Conservation (phyloP, 2,888 invertebrate species). For the Calameuta pallipes region DNA sequence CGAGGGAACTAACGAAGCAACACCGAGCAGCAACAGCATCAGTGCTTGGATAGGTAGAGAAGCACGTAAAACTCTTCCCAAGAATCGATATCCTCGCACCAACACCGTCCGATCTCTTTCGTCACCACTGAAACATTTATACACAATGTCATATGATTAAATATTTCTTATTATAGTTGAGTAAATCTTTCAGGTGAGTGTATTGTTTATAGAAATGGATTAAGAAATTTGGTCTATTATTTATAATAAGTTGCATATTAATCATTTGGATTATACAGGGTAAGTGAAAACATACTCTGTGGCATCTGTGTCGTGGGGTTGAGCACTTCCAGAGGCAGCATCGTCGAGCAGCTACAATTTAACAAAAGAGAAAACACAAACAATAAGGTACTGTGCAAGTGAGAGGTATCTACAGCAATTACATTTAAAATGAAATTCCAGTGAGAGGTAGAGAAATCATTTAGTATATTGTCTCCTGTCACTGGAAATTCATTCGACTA, state of each 20-base stretch:
- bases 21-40: conserved; percentile 91
- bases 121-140: conserved; percentile 65
- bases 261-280: conserved; percentile 22
- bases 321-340: conserved; percentile 70
- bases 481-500: conserved; percentile 11
- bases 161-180: not conserved
- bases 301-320: conserved; percentile 55
- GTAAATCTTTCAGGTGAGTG: not conserved
- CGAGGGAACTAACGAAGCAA: conserved; percentile 91
- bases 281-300: conserved; percentile 59
- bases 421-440: conserved; percentile 6
- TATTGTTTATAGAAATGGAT: not conserved
- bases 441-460: conserved; percentile 3
- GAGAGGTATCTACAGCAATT: conserved; percentile 34
- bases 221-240: not conserved
- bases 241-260: not conserved
- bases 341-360: conserved; percentile 77
- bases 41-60: conserved; percentile 95
- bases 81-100: conserved; percentile 83
- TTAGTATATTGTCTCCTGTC: not conserved
- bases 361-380: conserved; percentile 73
- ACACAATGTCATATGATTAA: conserved; percentile 20
- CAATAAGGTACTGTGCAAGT: conserved; percentile 66
- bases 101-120: conserved; percentile 73
- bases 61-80: conserved; percentile 89